Evolutionary conservation across 2,888 invertebrate species (phyloP).

Genomic region (Chirona hameri): DNA sequence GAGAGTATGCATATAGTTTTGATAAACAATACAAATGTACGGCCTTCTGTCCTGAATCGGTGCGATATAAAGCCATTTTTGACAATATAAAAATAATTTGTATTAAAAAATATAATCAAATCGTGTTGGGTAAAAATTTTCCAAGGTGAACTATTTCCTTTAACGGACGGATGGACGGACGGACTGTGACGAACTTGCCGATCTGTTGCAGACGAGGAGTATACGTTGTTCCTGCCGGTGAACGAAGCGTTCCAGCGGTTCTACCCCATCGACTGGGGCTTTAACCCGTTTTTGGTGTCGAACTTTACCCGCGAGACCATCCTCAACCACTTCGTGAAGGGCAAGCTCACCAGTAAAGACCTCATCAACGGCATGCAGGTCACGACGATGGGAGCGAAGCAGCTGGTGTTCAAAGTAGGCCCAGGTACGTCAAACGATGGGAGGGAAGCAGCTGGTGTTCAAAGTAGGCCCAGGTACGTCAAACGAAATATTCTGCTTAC

Average conservation of each 20-base stretch:
- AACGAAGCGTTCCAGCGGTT: conserved; percentile 64
- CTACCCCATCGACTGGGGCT: conserved; percentile 67
- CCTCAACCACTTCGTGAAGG: conserved; percentile 40
- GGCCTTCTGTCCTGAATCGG: no score
- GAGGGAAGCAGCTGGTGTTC: conserved; percentile 48
- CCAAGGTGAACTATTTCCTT: no score
- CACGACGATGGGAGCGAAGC: conserved; percentile 55
- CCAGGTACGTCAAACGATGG: conserved; percentile 44
- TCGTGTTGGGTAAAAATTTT: no score
- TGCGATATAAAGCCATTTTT: no score
- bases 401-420: conserved; percentile 42
- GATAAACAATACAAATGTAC: no score
- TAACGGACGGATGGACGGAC: no score
- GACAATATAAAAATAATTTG: no score
- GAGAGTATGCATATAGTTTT: no score
- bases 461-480: conserved; percentile 2
- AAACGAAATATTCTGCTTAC: no score
- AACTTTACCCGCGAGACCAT: conserved; percentile 39
- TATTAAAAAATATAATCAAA: no score
- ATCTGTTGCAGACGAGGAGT: conserved; percentile 52
- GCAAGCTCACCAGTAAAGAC: conserved; percentile 53
- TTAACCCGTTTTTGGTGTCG: conserved; percentile 62
- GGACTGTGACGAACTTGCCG: no score
- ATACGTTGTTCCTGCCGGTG: conserved; percentile 61
- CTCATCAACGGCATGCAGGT: conserved; percentile 56